These are phyloP conservation scores for Ephydatia muelleri DNA, from an alignment of 37 sponge, comb jelly and placozoan species.

Conservation along the genomic window DNA sequence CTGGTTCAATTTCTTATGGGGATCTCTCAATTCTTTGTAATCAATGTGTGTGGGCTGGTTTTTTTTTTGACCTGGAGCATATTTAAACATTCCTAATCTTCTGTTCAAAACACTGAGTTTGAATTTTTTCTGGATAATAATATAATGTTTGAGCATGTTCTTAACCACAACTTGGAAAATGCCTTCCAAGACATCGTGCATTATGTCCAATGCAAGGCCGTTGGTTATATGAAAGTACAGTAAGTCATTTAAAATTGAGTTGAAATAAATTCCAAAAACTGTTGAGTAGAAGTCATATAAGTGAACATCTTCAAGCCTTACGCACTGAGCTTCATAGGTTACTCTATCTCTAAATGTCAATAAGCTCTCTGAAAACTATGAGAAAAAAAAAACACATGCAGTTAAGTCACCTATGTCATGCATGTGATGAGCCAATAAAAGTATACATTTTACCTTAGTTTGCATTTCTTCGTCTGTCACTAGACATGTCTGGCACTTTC, in stretches of 20 bases:
- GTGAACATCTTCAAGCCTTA: too few relatives aligned
- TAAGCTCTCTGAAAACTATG: too few relatives aligned
- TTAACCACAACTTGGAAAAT: constrained; percentile 17
- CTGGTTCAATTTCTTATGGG: background rate
- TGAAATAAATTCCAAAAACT: too few relatives aligned
- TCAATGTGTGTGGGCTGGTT: constrained; percentile 34
- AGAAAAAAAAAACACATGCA: too few relatives aligned
- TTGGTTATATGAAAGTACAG: background rate
- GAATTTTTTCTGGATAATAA: constrained; percentile 30
- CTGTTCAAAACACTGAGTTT: constrained; percentile 28
- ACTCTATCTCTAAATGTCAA: too few relatives aligned
- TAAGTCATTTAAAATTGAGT: too few relatives aligned
- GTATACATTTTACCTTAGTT: constrained; percentile 38
- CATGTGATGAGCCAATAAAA: too few relatives aligned
- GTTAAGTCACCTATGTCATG: too few relatives aligned
- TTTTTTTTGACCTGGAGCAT: constrained; percentile 16
- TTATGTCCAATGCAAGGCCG: constrained; percentile 70
- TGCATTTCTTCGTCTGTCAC: constrained; percentile 42
- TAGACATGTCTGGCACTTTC: constrained; percentile 60
- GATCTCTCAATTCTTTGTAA: background rate
- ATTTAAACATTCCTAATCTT: constrained; percentile 21
- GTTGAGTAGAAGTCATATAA: too few relatives aligned
- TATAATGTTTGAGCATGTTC: constrained; percentile 20
- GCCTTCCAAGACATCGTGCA: constrained; percentile 82
- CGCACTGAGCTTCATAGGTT: too few relatives aligned